These are phyloP conservation scores for Perodicticus potto DNA, from an alignment of 2,797 vertebrate genomes.

Conservation along the genomic window DNA sequence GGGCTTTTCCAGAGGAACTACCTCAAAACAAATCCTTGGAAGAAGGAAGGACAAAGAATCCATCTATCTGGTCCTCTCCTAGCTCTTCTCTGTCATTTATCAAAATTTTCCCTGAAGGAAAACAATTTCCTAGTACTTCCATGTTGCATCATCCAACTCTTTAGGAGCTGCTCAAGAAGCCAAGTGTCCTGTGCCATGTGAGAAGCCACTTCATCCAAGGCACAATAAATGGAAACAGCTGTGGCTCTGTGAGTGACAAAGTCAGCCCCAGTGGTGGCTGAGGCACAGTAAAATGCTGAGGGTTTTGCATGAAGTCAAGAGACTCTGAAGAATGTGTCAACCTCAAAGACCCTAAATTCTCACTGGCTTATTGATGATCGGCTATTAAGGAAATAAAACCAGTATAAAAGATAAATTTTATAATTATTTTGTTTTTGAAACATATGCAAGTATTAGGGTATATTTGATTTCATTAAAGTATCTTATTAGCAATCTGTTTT, in stretches of 20 bases:
- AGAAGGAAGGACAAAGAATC: background rate
- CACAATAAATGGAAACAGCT: background rate
- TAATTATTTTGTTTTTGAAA: background rate
- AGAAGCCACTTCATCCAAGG: background rate
- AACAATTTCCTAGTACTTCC: background rate
- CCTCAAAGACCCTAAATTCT: background rate
- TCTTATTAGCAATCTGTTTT: constrained; percentile 28
- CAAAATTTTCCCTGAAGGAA: background rate
- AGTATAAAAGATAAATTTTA: background rate
- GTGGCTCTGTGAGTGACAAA: too few relatives aligned
- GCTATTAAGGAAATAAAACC: background rate
- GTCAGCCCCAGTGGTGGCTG: background rate
- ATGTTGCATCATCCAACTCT: background rate
- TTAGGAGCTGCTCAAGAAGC: background rate
- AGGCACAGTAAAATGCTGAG: background rate
- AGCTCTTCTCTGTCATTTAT: background rate
- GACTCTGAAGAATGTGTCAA: background rate
- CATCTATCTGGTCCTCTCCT: background rate
- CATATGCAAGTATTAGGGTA: background rate
- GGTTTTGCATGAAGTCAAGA: background rate
- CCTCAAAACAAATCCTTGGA: background rate
- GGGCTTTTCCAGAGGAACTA: background rate
- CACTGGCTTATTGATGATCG: background rate
- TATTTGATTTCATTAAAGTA: background rate
- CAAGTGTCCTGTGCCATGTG: background rate